Evolutionary conservation across 2,888 invertebrate genomes (phyloP).

Genomic region (Odontothrips loti): DNA sequence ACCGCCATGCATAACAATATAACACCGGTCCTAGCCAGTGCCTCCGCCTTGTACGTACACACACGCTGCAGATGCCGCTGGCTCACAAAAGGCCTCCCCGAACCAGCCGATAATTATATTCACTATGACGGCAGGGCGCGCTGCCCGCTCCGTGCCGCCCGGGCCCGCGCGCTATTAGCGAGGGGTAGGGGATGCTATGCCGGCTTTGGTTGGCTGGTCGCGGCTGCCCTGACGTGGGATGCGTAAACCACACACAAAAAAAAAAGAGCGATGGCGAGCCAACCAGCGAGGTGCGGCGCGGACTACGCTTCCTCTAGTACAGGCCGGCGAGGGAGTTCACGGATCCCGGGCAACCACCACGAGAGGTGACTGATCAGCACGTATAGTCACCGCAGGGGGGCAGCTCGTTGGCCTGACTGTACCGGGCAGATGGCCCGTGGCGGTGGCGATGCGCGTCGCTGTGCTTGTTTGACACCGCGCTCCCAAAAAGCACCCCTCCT

Average conservation of each 20-base stretch:
- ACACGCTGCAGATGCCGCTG: neutral
- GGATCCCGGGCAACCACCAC: too few relatives aligned
- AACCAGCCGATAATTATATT: conserved; percentile 9
- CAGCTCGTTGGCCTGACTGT: neutral
- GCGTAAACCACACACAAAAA: too few relatives aligned
- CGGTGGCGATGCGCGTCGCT: too few relatives aligned
- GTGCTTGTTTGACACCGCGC: too few relatives aligned
- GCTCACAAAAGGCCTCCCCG: neutral
- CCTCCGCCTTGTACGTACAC: neutral
- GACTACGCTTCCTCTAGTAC: too few relatives aligned
- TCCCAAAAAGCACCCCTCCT: too few relatives aligned
- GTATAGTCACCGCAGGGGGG: neutral
- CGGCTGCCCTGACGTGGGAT: too few relatives aligned
- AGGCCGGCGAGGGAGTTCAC: neutral
- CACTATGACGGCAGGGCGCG: neutral
- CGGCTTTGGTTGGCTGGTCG: too few relatives aligned
- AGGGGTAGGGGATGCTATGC: neutral
- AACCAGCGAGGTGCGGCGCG: too few relatives aligned
- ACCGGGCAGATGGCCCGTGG: neutral
- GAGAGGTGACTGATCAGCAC: too few relatives aligned
- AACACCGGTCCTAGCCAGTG: neutral
- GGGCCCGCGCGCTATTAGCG: neutral
- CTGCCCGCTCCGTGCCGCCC: neutral
- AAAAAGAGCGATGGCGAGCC: neutral
- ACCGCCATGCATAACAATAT: neutral